Conservation (phyloP, 1,140 invertebrate genomes). For the Drosophila varians region DNA sequence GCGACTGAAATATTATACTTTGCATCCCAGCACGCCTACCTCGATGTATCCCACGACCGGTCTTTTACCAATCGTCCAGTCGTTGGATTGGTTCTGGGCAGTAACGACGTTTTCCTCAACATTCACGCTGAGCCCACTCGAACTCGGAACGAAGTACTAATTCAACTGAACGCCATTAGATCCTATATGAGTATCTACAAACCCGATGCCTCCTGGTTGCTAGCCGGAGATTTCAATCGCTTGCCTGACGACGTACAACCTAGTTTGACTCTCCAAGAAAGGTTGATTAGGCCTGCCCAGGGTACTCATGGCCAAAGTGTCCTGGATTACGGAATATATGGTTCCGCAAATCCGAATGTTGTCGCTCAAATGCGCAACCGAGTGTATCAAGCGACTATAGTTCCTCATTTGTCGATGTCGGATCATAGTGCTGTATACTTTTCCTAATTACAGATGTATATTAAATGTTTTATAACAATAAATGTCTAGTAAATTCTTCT, state of each 20-base stretch:
- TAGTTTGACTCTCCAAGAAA: neutral
- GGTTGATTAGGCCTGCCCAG: neutral
- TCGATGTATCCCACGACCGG: neutral
- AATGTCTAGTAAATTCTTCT: too few relatives aligned
- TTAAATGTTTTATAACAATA: too few relatives aligned
- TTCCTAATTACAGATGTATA: too few relatives aligned
- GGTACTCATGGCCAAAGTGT: neutral
- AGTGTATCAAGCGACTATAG: neutral
- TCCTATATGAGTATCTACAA: neutral
- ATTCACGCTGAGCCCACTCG: neutral
- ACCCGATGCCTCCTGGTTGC: neutral
- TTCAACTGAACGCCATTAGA: neutral
- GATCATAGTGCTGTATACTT: neutral
- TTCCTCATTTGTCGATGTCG: neutral
- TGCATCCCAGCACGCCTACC: neutral
- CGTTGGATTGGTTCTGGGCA: neutral
- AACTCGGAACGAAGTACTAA: neutral
- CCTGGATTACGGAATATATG: neutral
- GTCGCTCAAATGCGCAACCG: neutral
- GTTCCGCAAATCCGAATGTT: neutral
- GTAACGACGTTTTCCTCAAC: neutral
- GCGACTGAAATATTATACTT: neutral
- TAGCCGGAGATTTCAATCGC: neutral
- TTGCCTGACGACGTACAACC: neutral
- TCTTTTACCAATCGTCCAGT: neutral